These are phyloP conservation scores for Copidosoma aretas DNA, from an alignment of 2,888 invertebrate species.

Conservation along the genomic window DNA sequence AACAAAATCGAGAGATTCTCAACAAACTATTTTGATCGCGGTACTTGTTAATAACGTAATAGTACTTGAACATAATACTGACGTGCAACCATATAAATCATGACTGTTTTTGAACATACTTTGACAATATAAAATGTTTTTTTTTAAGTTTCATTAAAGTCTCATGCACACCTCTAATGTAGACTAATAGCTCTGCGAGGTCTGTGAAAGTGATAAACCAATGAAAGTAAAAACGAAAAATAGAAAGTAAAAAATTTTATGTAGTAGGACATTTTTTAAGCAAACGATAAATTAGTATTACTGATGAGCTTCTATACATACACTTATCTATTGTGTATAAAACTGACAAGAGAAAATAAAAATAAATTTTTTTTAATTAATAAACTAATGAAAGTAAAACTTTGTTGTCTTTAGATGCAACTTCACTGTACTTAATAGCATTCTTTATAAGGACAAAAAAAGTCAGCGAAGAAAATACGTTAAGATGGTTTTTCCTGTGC, in stretches of 20 bases:
- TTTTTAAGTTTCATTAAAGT: no score
- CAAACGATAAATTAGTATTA: conserved; percentile 24
- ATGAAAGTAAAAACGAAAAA: conserved; percentile 38
- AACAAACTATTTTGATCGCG: no score
- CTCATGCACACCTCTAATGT: no score
- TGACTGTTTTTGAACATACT: no score
- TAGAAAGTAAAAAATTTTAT: conserved; percentile 25
- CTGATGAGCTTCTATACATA: conserved; percentile 30
- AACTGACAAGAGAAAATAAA: not conserved
- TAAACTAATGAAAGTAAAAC: conserved; percentile 10
- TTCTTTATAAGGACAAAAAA: no score
- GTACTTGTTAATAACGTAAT: no score
- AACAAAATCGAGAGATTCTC: no score
- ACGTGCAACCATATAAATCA: no score
- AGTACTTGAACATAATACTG: no score
- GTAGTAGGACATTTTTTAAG: conserved; percentile 34
- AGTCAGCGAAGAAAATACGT: conserved; percentile 22
- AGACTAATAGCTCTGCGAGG: conserved; percentile 24
- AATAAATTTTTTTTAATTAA: not conserved
- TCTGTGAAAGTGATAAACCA: conserved; percentile 44
- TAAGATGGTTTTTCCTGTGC: conserved; percentile 28
- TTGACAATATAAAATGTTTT: no score
- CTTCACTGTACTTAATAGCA: conserved; percentile 33
- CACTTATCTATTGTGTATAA: not conserved
- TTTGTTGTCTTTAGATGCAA: conserved; percentile 22